Evolutionary conservation across 2,888 invertebrate genomes (phyloP), one percentile per base, ranked within the genome.

Genomic region (Molanna angustata): DNA sequence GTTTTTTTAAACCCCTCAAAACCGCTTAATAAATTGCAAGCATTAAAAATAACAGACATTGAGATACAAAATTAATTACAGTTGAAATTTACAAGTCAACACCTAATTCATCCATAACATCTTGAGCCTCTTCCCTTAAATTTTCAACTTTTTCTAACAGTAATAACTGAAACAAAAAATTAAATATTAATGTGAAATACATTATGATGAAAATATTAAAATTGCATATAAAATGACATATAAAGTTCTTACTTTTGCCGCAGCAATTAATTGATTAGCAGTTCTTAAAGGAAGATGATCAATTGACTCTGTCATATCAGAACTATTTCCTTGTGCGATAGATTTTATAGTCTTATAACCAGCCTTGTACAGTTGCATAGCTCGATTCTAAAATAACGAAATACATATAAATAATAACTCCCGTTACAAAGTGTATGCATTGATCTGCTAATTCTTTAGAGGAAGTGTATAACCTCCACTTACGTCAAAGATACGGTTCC

Each of bases 101-200:
- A n/a, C n/a, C n/a, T n/a, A n/a, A n/a, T n/a, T n/a, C 79, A 56
- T 85, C 84, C 66, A 86, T 72, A 1, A 86, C 80, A 46, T 84
- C 85, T 66, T 89, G 89, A 0, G 89, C 90, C 71, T 93, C 90
- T 52, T 93, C 93, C 60, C 88, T 80, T 48, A 95, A 74, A 63
- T 88, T 86, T 66, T 94, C 94, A n/a, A 90, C 84, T 70, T 88
- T 89, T 68, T 91, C 89, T 64, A 90, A 79, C 44, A 94, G 70
- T 65, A 88, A 76, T 71, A 93, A 79, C 92, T 93, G 78, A 71
- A 61, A 56, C 14, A 48, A 33, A 54, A 42, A 43, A 21, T 40
- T 17, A 17, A 17, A 18, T 40, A 7, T n/a, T n/a, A 6, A 35
- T 35, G 6, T 11, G 4, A 35, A 35, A 35, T 35, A 27, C 6